Percentiles rank a stretch among this genome's conserved stretches.
Evolutionary conservation across 2,113 vertebrate genomes (phyloP).

Genomic region (Pantherophis guttatus): DNA sequence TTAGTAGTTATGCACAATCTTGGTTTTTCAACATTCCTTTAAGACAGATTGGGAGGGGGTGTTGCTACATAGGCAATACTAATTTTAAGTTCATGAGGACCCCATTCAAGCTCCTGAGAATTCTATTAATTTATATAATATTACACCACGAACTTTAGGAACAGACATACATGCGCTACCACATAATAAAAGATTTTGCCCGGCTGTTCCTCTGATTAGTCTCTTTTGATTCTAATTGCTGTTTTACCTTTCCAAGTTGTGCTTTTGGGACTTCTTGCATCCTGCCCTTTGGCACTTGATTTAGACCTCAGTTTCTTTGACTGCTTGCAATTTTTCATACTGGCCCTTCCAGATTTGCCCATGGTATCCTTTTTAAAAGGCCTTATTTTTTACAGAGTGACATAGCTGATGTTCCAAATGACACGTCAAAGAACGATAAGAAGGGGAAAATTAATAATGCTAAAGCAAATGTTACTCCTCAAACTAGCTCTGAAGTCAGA

Average conservation of each 20-base stretch:
- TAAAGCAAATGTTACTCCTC: constrained; percentile 88
- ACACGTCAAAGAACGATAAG: constrained; percentile 91
- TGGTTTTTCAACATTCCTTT: neutral
- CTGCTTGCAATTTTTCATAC: neutral
- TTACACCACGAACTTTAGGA: neutral
- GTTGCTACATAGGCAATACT: neutral
- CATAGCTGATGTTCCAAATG: constrained; percentile 95
- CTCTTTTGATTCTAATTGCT: neutral
- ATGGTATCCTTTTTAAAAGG: neutral
- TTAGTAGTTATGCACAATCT: neutral
- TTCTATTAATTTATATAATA: neutral
- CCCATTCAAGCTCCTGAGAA: neutral
- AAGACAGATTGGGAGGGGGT: neutral
- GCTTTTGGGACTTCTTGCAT: neutral
- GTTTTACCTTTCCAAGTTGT: neutral
- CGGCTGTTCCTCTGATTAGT: neutral
- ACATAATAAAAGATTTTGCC: neutral
- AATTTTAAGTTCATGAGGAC: neutral
- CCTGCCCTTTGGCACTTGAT: neutral
- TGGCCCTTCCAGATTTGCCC: neutral
- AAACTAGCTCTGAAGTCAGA: constrained; percentile 88
- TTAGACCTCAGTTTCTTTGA: neutral
- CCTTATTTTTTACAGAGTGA: constrained; percentile 81
- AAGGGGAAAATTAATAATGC: constrained; percentile 89
- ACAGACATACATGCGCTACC: neutral